phyloP scores from a whole-genome alignment of 2,888 invertebrate genomes.

The Sicus ferrugineus region DNA sequence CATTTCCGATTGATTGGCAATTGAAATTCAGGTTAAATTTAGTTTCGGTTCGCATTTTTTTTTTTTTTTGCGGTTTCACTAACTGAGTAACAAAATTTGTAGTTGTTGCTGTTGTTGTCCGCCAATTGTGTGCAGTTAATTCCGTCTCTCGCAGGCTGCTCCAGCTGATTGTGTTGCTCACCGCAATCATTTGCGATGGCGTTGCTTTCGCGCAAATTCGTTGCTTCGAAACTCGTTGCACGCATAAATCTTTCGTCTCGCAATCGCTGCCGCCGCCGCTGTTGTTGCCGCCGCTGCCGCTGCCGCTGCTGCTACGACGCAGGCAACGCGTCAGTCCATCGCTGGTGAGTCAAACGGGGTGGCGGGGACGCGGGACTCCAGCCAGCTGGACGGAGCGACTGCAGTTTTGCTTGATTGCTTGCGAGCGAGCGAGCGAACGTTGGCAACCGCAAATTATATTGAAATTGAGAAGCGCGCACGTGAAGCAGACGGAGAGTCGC shows the following conservation, averaged over 20 bases:
- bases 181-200: not conserved
- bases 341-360: too few species aligned
- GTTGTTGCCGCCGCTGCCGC: conserved; percentile 35
- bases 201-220: not conserved
- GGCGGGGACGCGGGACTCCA: too few species aligned
- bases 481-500: not conserved
- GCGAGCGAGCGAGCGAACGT: not conserved
- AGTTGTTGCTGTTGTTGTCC: not conserved
- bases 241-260: not conserved
- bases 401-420: not conserved
- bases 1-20: not conserved
- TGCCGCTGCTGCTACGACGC: not conserved
- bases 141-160: not conserved
- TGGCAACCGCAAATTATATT: not conserved
- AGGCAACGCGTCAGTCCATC: not conserved
- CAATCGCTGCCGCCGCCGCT: conserved; percentile 13
- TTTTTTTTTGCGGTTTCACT: too few species aligned
- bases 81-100: too few species aligned
- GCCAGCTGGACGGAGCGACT: not conserved
- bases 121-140: not conserved
- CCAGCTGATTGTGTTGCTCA: not conserved
- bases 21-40: not conserved
- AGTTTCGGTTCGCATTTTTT: not conserved
- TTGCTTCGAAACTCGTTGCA: not conserved
- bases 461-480: not conserved